Evolutionary conservation across 2,113 vertebrate species (phyloP), one percentile per base, ranked within the genome.

Genomic region (Apistogramma diplotaenia): DNA sequence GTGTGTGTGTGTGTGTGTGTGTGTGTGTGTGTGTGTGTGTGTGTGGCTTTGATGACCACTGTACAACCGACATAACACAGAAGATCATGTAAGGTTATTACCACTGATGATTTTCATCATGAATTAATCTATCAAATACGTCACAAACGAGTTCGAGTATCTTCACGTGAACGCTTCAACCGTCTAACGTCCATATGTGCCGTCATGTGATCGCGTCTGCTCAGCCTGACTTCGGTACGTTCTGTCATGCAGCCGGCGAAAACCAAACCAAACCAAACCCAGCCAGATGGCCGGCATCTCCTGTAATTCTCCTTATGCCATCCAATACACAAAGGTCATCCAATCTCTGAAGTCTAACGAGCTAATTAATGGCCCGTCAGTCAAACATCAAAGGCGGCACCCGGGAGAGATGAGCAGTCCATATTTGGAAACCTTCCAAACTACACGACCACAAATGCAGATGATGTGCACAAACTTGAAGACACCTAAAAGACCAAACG

Each of bases 301-400:
- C 31, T 54, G 25, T 70, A 70, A 70, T 25, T 57, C 46, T 49
- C 67, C 49, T 79, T 51, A 21, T 19, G 8, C 3, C 2, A 11
- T 31, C 31, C 16, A n/a, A 5, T 3, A 25, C 2, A 29, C 53
- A 75, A 76, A 79, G 85, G 81, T 87, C 77, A 60, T 43, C 43
- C 13, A 29, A 15, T 56, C 65, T 74, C 33, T 55, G 65, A 56
- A 37, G 85, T 58, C 58, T 70, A 71, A 76, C 62, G 18, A 62
- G 56, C 56, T 46, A 11, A 72, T 82, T 82, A 79, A 82, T 40
- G 40, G 46, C 16, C 75, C 11, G 86, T 53, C 86, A 78, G 74
- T 84, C 82, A 84, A 73, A 74, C 54, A 78, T 75, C 35, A 74
- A 56, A 74, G 16, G 3, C 6, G 6, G 10, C 16, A 19, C 46